Conservation (phyloP, 2,113 vertebrate genomes). For the Phaethon lepturus region DNA sequence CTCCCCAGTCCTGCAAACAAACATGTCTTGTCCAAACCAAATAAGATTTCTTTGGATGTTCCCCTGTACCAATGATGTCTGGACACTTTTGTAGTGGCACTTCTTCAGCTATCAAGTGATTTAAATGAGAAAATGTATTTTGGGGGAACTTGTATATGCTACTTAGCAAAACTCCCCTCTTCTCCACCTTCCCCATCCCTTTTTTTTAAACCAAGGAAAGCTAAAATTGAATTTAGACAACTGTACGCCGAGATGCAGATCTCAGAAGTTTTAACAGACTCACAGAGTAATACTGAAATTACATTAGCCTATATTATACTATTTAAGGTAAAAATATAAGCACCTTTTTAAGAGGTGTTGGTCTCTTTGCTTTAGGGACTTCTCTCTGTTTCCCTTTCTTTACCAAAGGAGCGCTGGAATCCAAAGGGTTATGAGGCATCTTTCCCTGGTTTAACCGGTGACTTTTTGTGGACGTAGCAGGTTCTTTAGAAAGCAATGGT, state of each 20-base stretch:
- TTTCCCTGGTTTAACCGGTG: slow-evolving; percentile 78
- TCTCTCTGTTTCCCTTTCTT: slow-evolving; percentile 98
- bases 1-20: not conserved
- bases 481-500: slow-evolving; percentile 86
- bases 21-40: not conserved
- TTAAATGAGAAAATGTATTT: not conserved
- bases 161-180: not conserved
- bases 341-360: slow-evolving; percentile 93
- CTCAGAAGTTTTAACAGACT: not conserved
- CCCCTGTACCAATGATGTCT: not conserved
- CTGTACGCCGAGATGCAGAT: not conserved
- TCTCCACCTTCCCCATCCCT: accelerated
- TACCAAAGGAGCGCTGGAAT: slow-evolving; percentile 92
- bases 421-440: slow-evolving; percentile 93
- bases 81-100: not conserved
- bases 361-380: slow-evolving; percentile 94
- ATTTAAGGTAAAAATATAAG: not conserved
- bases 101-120: not conserved
- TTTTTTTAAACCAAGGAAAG: not conserved
- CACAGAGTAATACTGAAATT: not conserved
- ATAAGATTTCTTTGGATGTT: not conserved
- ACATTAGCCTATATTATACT: not conserved
- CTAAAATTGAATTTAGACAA: not conserved
- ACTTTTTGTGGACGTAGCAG: slow-evolving; percentile 73
- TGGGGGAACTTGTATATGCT: not conserved